Base-by-base conservation (phyloP, 2,113 vertebrate genomes). In the Phaethon lepturus region DNA sequence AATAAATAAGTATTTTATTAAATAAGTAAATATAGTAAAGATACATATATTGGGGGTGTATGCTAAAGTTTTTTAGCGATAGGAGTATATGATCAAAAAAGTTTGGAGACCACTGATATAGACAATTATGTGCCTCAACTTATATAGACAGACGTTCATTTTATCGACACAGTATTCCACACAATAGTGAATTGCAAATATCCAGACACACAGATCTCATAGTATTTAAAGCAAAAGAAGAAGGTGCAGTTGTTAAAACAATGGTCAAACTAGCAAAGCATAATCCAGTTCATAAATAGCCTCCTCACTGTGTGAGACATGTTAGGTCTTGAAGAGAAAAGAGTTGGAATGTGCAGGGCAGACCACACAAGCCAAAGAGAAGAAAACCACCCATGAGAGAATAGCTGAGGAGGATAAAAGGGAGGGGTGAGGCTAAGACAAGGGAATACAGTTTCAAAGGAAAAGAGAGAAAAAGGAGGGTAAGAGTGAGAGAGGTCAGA, bases 291-390 rank as follows among this genome's bases (percentile, higher is more conserved):
- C 83, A 86, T 86, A 96, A 95, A 91, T 68, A 76, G 64, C 68
- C 88, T 94, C 82, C 72, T 93, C 85, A 58, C 91, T 95, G 83
- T 45, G 77, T 81, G 86, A 93, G 95, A 97, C 97, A 6, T 97
- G 97, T 96, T 94, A 87, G 91, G 86, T 97, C 97, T 96, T 97
- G 97, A 97, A 93, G 73, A 92, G 94, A 96, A 96, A 96, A 95
- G 88, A 95, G 52, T 28, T 97, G 97, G 95, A 98, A 97, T 97
- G 95, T 89, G 87, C 89, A 92, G 79, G 91, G 92, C 96, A 97
- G 96, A 91, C 93, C 93, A 95, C 96, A 93, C 86, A 95, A 97
- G 92, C 96, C 94, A 94, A 88, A 80, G 77, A 67, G 80, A 92
- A 91, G 90, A 95, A 97, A 97, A 95, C 71, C 93, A 96, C 83